Percentiles rank a stretch among this genome's conserved stretches.
Evolutionary conservation across 2,113 vertebrate genomes (phyloP).

Genomic region (Felis catus): F.catus_Fca126_mat1.0 CM031428.1:19944501-19945000

Average conservation of each 20-base stretch:
- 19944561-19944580: neutral
- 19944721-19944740: conserved; percentile 26
- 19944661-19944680: neutral
- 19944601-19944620: conserved; percentile 23
- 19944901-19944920: neutral
- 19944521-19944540: conserved; percentile 14
- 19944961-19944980: neutral
- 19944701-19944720: conserved; percentile 8
- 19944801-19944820: neutral
- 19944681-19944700: neutral
- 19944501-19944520: neutral
- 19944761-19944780: conserved; percentile 28
- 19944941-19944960: neutral
- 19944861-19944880: neutral
- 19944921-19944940: neutral
- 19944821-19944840: neutral
- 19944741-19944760: neutral
- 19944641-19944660: neutral
- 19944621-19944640: conserved; percentile 41
- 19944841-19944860: neutral
- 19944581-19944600: neutral
- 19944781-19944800: neutral
- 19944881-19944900: neutral
- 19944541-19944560: neutral
- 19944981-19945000: neutral